Base-by-base conservation (phyloP, 2,888 invertebrate genomes). In the Epinotia demarniana region DNA sequence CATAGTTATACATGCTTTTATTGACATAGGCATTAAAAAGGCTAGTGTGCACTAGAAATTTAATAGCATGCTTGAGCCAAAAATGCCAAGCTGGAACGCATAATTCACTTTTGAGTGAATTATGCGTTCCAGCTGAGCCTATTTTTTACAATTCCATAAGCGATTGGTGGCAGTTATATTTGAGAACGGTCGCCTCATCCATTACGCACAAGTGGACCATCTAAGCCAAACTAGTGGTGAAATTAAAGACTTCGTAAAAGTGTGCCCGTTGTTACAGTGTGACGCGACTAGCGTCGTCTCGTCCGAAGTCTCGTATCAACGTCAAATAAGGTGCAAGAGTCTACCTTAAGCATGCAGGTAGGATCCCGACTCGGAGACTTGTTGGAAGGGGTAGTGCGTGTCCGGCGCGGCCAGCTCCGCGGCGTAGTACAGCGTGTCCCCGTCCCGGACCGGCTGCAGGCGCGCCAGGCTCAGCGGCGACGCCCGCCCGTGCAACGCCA, bases 341-440 rank as follows among this genome's bases (percentile, higher is more conserved):
- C 9, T 58, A 58, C 58, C 3, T 60, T 46, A 69, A 60, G 46
- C 16, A 46, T 71, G 58, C 9, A 60, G 64, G 39, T 70, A 75
- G n/a, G 18, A 11, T 60, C 81, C 80, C 1, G 82, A 77, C 9
- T 82, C 60, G 18, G 77, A 67, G 6, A 79, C 72, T 77, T 83
- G 49, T 43, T 82, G 79, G 74, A 81, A 86, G 1, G 67, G 46
- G 72, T 78, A 86, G 19, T 68, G 39, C 6, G 78, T 62, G 23
- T 75, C 43, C 23, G 70, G 79, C 39, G 81, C 67, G 2, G 85
- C 86, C 46, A 92, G 78, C 33, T 92, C 91, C 0, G 92, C 92
- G 3, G 92, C 90, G 77, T 91, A 93, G 76, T 93, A 93, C 58
- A 92, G 75, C 2, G 90, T 90, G 64, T 92, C 92, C 0, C 91